phyloP scores from a whole-genome alignment of 2,113 vertebrate genomes.

The Centropus unirufus region DNA sequence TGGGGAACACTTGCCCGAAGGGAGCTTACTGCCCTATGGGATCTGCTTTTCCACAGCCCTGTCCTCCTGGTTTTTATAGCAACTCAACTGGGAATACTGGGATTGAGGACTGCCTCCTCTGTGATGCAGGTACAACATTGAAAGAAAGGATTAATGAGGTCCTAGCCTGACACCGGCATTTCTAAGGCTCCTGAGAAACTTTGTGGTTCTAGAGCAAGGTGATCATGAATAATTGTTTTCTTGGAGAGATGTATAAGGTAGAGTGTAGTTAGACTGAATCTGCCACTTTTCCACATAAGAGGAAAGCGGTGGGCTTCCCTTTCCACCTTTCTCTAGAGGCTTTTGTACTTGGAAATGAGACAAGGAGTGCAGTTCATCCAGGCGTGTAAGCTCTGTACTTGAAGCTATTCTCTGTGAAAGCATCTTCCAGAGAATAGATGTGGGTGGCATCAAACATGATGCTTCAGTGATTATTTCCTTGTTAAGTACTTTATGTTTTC shows the following conservation, averaged over 20 bases:
- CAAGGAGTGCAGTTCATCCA: not conserved
- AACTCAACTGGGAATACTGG: slow-evolving; percentile 75
- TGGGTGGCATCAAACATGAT: not conserved
- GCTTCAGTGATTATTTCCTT: not conserved
- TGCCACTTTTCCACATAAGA: not conserved
- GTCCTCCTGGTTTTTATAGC: slow-evolving; percentile 82
- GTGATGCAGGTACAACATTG: slow-evolving; percentile 77
- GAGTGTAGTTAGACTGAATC: not conserved
- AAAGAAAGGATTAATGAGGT: fast-evolving
- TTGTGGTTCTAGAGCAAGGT: not conserved
- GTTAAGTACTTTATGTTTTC: not conserved
- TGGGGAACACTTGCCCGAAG: slow-evolving; percentile 78
- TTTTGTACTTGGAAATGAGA: not conserved
- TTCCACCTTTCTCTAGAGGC: not conserved
- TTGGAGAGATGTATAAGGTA: not conserved
- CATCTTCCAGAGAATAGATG: not conserved
- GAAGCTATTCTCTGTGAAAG: not conserved
- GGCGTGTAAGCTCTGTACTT: not conserved
- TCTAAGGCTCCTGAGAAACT: not conserved
- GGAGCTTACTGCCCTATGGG: slow-evolving; percentile 85
- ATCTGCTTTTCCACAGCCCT: slow-evolving; percentile 76
- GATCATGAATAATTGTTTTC: not conserved
- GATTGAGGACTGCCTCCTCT: slow-evolving; percentile 78
- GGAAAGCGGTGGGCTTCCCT: not conserved
- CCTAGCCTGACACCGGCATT: not conserved